phyloP scores from a whole-genome alignment of 2,797 vertebrate species.

The Prunella strophiata region DNA sequence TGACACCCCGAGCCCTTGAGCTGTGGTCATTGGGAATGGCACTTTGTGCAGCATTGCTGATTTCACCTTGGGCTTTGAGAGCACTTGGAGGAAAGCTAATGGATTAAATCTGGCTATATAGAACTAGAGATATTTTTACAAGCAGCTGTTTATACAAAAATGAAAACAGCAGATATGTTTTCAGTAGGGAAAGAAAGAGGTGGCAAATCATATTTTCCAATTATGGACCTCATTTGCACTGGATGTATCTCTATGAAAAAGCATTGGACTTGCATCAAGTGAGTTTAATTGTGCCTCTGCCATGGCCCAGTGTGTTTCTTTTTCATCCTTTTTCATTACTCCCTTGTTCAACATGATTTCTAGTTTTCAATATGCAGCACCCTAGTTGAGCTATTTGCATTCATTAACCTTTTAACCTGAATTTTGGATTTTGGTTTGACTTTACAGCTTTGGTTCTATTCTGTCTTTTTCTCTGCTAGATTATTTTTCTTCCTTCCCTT shows the following conservation, averaged over 20 bases:
- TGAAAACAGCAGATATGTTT: background rate
- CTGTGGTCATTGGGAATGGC: background rate
- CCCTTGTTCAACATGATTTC: constrained; percentile 17
- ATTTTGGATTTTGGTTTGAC: background rate
- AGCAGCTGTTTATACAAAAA: background rate
- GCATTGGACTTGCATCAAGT: background rate
- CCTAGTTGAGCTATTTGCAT: constrained; percentile 2
- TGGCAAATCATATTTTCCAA: background rate
- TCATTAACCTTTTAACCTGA: constrained; percentile 33
- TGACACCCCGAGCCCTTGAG: background rate
- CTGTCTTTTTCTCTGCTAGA: background rate
- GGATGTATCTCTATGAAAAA: background rate
- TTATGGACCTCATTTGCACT: background rate
- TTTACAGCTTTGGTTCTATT: background rate
- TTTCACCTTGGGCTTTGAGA: background rate
- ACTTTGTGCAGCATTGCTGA: background rate
- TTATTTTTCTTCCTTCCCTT: background rate
- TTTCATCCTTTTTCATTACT: constrained; percentile 23
- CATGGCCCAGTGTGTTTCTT: background rate
- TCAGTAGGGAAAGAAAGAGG: background rate
- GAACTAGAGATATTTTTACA: background rate
- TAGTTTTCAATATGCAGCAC: constrained; percentile 5
- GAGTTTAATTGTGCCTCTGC: background rate
- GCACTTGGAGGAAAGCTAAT: background rate
- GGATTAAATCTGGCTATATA: background rate